A percentile compares a stretch with the other conserved stretches of the same genome.
These are phyloP conservation scores for Drosophila maculinotata DNA, from an alignment of 2,888 invertebrate genomes.

Conservation along the genomic window DNA sequence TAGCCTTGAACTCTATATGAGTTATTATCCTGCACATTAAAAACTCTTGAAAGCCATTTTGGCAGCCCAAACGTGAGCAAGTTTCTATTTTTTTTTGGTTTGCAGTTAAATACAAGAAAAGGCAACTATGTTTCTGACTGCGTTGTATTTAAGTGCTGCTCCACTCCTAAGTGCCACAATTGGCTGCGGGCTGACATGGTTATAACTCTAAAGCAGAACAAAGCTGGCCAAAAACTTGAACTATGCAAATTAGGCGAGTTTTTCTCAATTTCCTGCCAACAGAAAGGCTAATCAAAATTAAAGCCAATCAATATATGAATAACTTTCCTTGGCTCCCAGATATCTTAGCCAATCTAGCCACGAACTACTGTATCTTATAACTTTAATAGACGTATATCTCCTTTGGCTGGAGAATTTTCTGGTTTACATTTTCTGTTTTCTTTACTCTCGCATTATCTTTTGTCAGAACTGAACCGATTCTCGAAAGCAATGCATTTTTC, in stretches of 20 bases:
- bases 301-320: no score
- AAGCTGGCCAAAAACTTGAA: conserved; percentile 1
- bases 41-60: conserved; percentile 71
- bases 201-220: background rate
- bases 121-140: no score
- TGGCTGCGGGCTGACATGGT: no score
- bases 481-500: no score
- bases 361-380: no score
- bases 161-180: conserved; percentile 1
- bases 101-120: conserved; percentile 46
- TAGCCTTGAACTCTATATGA: conserved; percentile 71
- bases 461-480: no score
- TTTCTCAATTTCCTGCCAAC: background rate
- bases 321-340: no score
- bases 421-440: no score
- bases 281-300: background rate
- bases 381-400: no score
- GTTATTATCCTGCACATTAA: conserved; percentile 53
- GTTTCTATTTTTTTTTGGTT: conserved; percentile 13
- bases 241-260: background rate
- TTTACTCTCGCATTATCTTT: no score
- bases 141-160: conserved; percentile 29
- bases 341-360: no score
- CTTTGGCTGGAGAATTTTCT: no score
- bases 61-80: conserved; percentile 64